These are phyloP conservation scores for Patella ulyssiponensis DNA, from an alignment of 2,888 invertebrate species.

Conservation along the genomic window DNA sequence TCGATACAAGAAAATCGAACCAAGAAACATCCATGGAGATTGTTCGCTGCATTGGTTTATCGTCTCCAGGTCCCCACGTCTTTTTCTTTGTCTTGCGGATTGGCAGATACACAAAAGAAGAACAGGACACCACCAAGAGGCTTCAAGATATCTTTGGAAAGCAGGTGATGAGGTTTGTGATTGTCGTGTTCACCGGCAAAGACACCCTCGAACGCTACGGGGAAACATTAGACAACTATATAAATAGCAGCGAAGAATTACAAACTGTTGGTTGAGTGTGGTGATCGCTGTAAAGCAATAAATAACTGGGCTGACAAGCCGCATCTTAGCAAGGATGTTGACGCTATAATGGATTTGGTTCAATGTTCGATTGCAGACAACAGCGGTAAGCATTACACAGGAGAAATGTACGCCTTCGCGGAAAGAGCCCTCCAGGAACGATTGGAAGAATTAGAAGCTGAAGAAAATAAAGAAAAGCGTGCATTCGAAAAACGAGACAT, in stretches of 20 bases:
- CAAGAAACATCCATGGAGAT: conserved; percentile 28
- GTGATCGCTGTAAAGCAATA: conserved; percentile 27
- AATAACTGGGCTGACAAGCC: conserved; percentile 13
- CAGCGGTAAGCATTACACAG: conserved; percentile 33
- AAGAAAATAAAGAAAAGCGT: conserved; percentile 10
- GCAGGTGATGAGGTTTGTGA: conserved; percentile 26
- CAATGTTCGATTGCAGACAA: conserved; percentile 23
- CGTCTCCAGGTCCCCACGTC: conserved; percentile 37
- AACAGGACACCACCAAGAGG: conserved; percentile 30
- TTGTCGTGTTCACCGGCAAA: conserved; percentile 33
- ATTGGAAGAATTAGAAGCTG: conserved; percentile 8
- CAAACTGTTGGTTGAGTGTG: conserved; percentile 16
- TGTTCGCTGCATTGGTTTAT: conserved; percentile 27
- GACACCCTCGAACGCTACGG: conserved; percentile 30
- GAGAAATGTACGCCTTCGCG: conserved; percentile 33
- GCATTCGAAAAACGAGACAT: conserved; percentile 11
- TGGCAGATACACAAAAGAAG: conserved; percentile 36
- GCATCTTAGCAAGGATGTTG: conserved; percentile 19
- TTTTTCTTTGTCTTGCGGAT: conserved; percentile 32
- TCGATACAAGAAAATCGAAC: conserved; percentile 31
- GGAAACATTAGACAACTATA: conserved; percentile 27
- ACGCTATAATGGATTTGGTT: conserved; percentile 19
- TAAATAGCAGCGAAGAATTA: conserved; percentile 21
- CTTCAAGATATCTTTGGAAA: conserved; percentile 30
- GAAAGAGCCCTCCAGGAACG: conserved; percentile 19